Evolutionary conservation across 2,888 invertebrate species (phyloP), one percentile per base, ranked within the genome.

Genomic region (Cryptophagus acutangulus): DNA sequence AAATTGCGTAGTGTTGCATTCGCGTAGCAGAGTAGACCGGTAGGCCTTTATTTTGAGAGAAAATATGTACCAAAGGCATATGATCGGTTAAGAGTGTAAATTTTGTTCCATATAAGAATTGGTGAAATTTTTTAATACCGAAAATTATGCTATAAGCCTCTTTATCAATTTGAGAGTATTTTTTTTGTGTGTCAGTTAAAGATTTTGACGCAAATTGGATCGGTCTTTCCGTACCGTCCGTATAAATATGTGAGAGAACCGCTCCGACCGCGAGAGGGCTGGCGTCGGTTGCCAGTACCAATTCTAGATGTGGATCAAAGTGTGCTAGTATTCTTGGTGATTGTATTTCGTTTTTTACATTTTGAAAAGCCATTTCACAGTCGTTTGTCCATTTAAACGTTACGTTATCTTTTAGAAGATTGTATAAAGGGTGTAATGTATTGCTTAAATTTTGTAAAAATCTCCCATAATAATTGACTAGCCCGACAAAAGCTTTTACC

Each of bases 381-480:
- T 36, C 29, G 14, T 24, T 28, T 4, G 9, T 20, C 46, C 47
- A 47, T 12, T 16, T 34, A 14, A 40, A 48, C n/a, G 16, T 24
- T 8, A 6, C 14, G 15, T 34, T 18, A 12, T 34, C 24, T 36
- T 35, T 30, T 2, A 43, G 18, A 14, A 43, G 25, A 9, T 10
- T 10, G 29, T 48, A 36, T 10, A 48, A 31, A 5, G 44, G 47
- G 10, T 26, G 3, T 17, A 47, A 24, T 29, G 43, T 14, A 8
- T 3, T 20, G 3, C 40, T 17, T 12, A 44, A 12, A 15, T 42
- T 43, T 24, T 16, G 18, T 5, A 47, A 12, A 37, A 49, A 49
- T 18, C 40, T 39, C 2, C 35, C 40, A 33, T 50, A 50, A 41
- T 48, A 48, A 41, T 50, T 48, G 13, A 45, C 26, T 8, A 45